These are phyloP conservation scores for Erebia palarica DNA, from an alignment of 2,888 invertebrate species.

Conservation along the genomic window DNA sequence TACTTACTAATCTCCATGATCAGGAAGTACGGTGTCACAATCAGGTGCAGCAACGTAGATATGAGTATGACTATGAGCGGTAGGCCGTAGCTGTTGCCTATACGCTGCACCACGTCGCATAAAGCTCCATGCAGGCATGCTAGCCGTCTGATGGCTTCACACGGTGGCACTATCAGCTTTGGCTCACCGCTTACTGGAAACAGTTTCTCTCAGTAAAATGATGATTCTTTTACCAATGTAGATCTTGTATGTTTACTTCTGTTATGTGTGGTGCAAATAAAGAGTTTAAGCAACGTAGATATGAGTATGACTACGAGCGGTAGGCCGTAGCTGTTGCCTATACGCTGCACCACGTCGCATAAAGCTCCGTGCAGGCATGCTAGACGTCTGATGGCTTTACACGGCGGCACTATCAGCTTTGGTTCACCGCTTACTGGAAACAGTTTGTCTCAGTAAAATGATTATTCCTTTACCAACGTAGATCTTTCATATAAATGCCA, in stretches of 20 bases:
- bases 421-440: conserved; percentile 60
- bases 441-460: background rate
- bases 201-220: background rate
- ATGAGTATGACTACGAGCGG: conserved; percentile 79
- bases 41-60: conserved; percentile 82
- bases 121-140: conserved; percentile 77
- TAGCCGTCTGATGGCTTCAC: conserved; percentile 73
- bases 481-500: no score
- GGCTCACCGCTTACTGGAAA: conserved; percentile 60
- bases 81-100: conserved; percentile 80
- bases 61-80: conserved; percentile 79
- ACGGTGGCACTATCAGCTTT: conserved; percentile 62
- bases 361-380: conserved; percentile 77
- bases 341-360: conserved; percentile 75
- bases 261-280: no score
- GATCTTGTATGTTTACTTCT: no score
- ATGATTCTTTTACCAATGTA: no score
- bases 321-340: conserved; percentile 80
- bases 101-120: conserved; percentile 75
- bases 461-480: no score
- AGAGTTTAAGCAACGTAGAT: conserved; percentile 82
- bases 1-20: conserved; percentile 79
- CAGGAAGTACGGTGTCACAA: conserved; percentile 84
- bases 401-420: conserved; percentile 62
- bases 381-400: conserved; percentile 73